Base-by-base conservation (phyloP, 2,113 vertebrate species). In the Anhinga anhinga region DNA sequence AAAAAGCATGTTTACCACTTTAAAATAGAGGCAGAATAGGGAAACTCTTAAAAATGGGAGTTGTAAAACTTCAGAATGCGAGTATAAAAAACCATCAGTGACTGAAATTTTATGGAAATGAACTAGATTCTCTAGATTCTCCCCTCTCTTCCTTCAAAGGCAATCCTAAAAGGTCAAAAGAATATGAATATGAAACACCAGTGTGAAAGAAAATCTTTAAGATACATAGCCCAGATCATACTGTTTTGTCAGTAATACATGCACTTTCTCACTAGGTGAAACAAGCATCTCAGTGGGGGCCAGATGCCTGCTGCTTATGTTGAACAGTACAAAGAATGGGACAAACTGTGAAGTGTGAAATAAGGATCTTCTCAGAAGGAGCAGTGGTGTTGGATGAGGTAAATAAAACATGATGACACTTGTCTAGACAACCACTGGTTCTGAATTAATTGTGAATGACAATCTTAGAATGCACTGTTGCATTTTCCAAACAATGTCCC, bases 381-480 rank as follows among this genome's bases (percentile, higher is more conserved):
- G 44, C 36, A 53, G 20, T 85, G 38, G 17, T 89, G 36, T 63
- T 89, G 72, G 36, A 62, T 78, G 72, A 88, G 27, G 61, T 92
- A 93, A 97, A 95, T 88, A 92, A 96, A 96, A 93, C 80, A 88
- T 88, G 56, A 92, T 93, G 56, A 86, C 83, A 69, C 44, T 67
- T 84, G 69, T 93, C 88, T 69, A 84, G 80, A 89, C 61, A 96
- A 38, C 52, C 42, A 69, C 52, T 58, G 49, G 65, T 66, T 58
- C 83, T 82, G 88, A 96, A 91, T 87, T 92, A 89, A 87, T 92
- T 89, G 44, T 32, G 45, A 92, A 79, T 36, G 27, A 50, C 52
- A 89, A 45, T 29, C 30, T 65, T 40, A 42, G 45, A 71, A 87
- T 61, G 49, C 9, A 29, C 62, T 53, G 44, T 72, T 91, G 40